phyloP scores from a whole-genome alignment of 2,888 invertebrate genomes.

The Drosophila quinaria region DNA sequence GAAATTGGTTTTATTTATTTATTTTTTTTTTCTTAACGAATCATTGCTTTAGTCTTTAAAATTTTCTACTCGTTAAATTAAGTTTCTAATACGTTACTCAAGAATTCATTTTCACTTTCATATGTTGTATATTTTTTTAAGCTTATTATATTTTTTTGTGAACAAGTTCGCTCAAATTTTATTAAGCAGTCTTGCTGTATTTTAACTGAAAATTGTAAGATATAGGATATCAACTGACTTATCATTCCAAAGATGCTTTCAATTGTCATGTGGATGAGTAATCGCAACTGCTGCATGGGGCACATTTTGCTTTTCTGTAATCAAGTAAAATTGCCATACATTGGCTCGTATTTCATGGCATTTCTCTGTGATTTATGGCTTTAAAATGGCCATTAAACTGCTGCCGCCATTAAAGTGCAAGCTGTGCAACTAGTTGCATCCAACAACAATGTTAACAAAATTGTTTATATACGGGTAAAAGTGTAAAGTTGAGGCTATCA shows the following conservation, averaged over 20 bases:
- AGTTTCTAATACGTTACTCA: too few species aligned
- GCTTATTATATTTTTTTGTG: neutral
- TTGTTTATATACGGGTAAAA: conserved; percentile 7
- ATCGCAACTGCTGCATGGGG: conserved; percentile 28
- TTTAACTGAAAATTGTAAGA: neutral
- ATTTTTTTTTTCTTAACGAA: too few species aligned
- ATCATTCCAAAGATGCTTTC: neutral
- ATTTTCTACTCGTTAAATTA: too few species aligned
- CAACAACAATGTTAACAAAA: conserved; percentile 52
- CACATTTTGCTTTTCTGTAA: conserved; percentile 42
- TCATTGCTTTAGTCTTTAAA: too few species aligned
- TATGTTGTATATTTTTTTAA: too few species aligned
- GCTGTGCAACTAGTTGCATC: conserved; percentile 71
- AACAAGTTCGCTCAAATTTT: neutral
- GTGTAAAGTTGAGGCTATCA: neutral
- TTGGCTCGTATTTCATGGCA: conserved; percentile 47
- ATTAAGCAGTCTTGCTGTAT: neutral
- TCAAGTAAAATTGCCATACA: conserved; percentile 60
- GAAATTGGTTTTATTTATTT: too few species aligned
- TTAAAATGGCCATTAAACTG: conserved; percentile 61
- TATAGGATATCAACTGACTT: conserved; percentile 1
- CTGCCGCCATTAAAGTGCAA: conserved; percentile 44
- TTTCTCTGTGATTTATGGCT: conserved; percentile 65
- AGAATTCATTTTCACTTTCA: too few species aligned
- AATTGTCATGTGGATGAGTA: conserved; percentile 54